Base-by-base conservation (phyloP, 92 coral and sea anemone genomes). In the Palythoa heliodiscus region DNA sequence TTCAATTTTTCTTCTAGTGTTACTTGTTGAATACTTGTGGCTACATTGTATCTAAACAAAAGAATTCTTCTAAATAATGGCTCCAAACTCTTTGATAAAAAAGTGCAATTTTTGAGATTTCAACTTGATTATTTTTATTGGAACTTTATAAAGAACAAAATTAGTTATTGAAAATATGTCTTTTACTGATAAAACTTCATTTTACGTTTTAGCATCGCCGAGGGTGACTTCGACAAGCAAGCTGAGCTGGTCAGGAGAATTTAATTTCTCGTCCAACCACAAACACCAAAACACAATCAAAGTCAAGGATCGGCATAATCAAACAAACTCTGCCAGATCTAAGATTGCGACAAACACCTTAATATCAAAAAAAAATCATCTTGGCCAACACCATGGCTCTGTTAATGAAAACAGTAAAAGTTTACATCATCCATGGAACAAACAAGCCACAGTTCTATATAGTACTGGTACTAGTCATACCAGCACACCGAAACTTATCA, bases 401-500 rank as follows among this genome's bases (percentile, higher is more conserved):
- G 8, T 15, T 23, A 80, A 23, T 43, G 64, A 54, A 80, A 35
- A 80, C 13, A 23, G n/a, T 11, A 47, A 11, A 15, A 66, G 73
- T 63, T 47, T 80, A 78, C 39, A n/a, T 13, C 72, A n/a, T 24
- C 74, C 40, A 7, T 80, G 40, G 15, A 57, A 66, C 20, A 67
- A 64, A 43, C 84, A 80, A 48, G 37, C 24, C 47, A 38, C 57
- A 43, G 29, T 14, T 48, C 35, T 38, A 47, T 16, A 80, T 23
- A 19, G 20, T 20, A 66, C 73, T 38, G 52, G 71, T 20, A 57
- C 81, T 16, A 43, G 19, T 35, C 38, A 55, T 70, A 80, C 73
- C 84, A 66, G 84, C 60, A 66, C 75, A 24, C 84, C 84, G 6
- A 47, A 17, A 17, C 43, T 80, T 54, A 16, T 52, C 39, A 43